Conservation (phyloP, 2,797 vertebrate genomes). For the Atherinosoma microstoma region DNA sequence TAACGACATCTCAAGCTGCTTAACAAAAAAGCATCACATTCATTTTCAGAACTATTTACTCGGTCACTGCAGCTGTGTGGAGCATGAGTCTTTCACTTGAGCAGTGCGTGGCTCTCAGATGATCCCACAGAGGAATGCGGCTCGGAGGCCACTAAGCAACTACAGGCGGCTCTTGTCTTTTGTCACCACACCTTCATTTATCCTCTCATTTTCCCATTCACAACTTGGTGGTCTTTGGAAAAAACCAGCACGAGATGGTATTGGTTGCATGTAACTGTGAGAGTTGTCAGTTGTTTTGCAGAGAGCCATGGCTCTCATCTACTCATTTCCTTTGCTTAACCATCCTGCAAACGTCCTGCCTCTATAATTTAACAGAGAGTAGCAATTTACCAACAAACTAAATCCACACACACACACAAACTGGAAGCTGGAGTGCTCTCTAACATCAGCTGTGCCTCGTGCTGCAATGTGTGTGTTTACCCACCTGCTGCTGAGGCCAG, state of each 20-base stretch:
- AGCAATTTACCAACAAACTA: constrained; percentile 26
- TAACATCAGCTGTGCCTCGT: constrained; percentile 41
- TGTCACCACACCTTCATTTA: constrained; percentile 49
- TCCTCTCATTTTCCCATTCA: constrained; percentile 51
- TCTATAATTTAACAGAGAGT: constrained; percentile 23
- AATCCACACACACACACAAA: constrained; percentile 7
- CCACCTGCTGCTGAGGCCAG: constrained; percentile 96
- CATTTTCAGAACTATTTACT: constrained; percentile 32
- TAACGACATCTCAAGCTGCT: too few relatives aligned
- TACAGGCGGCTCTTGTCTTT: constrained; percentile 49
- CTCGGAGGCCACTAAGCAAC: constrained; percentile 60
- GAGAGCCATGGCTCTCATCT: constrained; percentile 9
- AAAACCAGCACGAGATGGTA: background rate
- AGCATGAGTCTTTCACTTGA: constrained; percentile 54
- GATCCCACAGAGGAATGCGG: constrained; percentile 68
- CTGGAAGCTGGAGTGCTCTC: constrained; percentile 2
- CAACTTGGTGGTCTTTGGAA: constrained; percentile 13
- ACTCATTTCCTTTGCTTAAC: constrained; percentile 19
- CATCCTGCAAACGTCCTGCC: constrained; percentile 4
- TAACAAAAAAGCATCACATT: constrained; percentile 36
- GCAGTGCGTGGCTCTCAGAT: constrained; percentile 61
- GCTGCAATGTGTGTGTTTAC: constrained; percentile 28
- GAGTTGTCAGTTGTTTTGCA: constrained; percentile 4
- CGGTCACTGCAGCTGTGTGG: constrained; percentile 42
- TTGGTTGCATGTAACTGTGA: constrained; percentile 2